Evolutionary conservation across 2,797 vertebrate genomes (phyloP).

Genomic region (Pogonophryne albipinna): DNA sequence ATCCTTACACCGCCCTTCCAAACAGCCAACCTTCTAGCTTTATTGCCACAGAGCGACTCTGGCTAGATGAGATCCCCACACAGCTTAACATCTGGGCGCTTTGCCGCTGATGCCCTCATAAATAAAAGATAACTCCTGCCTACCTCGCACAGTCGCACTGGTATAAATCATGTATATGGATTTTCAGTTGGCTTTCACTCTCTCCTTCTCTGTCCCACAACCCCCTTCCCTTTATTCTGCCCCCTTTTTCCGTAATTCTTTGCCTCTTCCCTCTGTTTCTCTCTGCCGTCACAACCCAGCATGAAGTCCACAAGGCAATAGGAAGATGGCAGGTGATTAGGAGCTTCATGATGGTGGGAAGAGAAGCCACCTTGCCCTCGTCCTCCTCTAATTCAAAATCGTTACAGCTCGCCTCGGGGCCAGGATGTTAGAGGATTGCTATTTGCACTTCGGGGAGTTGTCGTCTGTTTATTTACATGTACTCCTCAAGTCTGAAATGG

Average conservation of each 20-base stretch:
- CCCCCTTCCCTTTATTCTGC: slow-evolving; percentile 65
- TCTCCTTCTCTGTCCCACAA: slow-evolving; percentile 75
- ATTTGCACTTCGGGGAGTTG: slow-evolving; percentile 22
- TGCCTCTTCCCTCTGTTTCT: slow-evolving; percentile 24
- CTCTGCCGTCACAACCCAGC: slow-evolving; percentile 43
- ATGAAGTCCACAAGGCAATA: slow-evolving; percentile 56
- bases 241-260: slow-evolving; percentile 61
- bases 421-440: slow-evolving; percentile 17
- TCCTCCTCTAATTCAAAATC: slow-evolving; percentile 53
- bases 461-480: slow-evolving; percentile 10
- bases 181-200: slow-evolving; percentile 84
- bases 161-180: slow-evolving; percentile 91
- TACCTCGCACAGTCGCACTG: slow-evolving; percentile 77
- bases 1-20: slow-evolving; percentile 38
- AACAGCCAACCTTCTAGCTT: slow-evolving; percentile 73
- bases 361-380: slow-evolving; percentile 46
- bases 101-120: slow-evolving; percentile 87
- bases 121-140: slow-evolving; percentile 89
- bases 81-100: slow-evolving; percentile 88
- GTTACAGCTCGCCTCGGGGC: slow-evolving; percentile 23
- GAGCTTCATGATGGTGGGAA: slow-evolving; percentile 47
- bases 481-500: slow-evolving; percentile 20
- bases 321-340: slow-evolving; percentile 83
- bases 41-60: slow-evolving; percentile 78
- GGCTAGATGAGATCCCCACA: slow-evolving; percentile 84